phyloP scores from a whole-genome alignment of 1,140 invertebrate genomes.

The Drosophila athabasca region DNA sequence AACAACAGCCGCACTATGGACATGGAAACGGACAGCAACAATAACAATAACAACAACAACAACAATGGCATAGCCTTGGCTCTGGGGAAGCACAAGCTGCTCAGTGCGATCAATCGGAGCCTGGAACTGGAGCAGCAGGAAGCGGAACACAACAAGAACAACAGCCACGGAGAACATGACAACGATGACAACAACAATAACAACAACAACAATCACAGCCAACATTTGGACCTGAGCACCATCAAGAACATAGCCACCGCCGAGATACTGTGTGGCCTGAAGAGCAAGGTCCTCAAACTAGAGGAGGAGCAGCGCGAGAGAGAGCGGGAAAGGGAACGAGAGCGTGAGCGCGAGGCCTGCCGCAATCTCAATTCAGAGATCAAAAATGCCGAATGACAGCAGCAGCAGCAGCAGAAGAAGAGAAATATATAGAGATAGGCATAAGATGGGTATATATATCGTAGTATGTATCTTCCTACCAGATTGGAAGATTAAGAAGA shows the following conservation, averaged over 20 bases:
- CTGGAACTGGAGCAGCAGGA: conserved; percentile 57
- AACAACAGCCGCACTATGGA: conserved; percentile 68
- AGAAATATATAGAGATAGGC: conserved; percentile 1
- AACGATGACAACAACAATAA: conserved; percentile 56
- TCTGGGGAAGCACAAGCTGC: conserved; percentile 65
- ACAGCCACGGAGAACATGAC: conserved; percentile 42
- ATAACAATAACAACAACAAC: conserved; percentile 65
- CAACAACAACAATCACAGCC: conserved; percentile 69
- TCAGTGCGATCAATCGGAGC: conserved; percentile 71
- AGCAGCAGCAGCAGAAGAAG: too few species aligned
- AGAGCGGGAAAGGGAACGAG: conserved; percentile 48
- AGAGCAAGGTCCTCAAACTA: conserved; percentile 81
- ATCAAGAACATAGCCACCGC: conserved; percentile 81
- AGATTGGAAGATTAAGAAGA: too few species aligned
- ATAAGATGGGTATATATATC: too few species aligned
- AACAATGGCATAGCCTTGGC: conserved; percentile 61
- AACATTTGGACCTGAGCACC: conserved; percentile 73
- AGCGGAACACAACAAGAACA: conserved; percentile 35
- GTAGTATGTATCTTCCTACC: background rate
- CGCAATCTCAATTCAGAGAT: conserved; percentile 69
- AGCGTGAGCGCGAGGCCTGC: conserved; percentile 59
- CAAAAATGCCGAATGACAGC: conserved; percentile 71
- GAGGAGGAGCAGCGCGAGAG: conserved; percentile 74
- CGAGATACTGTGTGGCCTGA: conserved; percentile 75
- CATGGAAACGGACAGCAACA: conserved; percentile 73